Evolutionary conservation across 2,797 vertebrate genomes (phyloP).

Genomic region (Phrynocephalus guinanensis): DNA sequence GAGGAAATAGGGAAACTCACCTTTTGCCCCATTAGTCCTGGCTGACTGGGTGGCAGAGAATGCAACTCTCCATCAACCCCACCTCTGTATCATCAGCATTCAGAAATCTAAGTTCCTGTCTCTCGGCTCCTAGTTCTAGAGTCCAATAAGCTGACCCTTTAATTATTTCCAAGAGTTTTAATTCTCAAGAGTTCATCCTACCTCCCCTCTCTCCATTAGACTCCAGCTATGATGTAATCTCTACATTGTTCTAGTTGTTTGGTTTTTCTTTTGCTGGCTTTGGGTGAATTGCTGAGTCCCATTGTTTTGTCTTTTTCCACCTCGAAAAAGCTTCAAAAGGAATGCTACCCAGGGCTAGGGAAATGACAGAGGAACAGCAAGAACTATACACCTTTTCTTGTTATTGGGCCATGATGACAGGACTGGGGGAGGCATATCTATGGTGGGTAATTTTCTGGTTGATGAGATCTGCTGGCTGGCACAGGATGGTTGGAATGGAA

Average conservation of each 20-base stretch:
- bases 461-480: background rate
- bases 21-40: background rate
- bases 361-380: background rate
- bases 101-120: background rate
- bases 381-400: background rate
- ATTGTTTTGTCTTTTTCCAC: background rate
- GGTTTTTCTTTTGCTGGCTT: background rate
- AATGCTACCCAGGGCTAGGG: background rate
- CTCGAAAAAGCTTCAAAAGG: background rate
- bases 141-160: background rate
- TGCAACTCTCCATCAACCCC: background rate
- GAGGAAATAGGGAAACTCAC: background rate
- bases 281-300: background rate
- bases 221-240: background rate
- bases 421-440: constrained; percentile 17
- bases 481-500: background rate
- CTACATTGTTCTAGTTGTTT: background rate
- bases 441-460: background rate
- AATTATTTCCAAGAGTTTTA: background rate
- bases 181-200: background rate
- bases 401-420: background rate
- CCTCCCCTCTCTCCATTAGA: no score
- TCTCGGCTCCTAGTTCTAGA: background rate
- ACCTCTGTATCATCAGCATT: background rate
- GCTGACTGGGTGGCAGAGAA: background rate